Evolutionary conservation across 1,140 invertebrate genomes (phyloP), one percentile per base, ranked within the genome.

Genomic region (Camponotus pennsylvanicus): DNA sequence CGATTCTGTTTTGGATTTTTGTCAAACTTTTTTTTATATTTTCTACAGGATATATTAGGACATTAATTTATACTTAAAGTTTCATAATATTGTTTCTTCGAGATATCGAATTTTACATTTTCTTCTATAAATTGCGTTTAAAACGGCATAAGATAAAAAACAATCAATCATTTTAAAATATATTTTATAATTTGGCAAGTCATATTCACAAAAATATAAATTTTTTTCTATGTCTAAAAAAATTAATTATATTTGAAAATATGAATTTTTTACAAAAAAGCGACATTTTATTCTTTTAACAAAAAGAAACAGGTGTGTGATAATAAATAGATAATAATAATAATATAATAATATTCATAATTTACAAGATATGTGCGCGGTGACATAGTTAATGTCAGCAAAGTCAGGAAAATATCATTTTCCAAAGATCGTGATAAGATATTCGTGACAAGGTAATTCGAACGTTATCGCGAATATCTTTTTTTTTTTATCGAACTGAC

Each of bases 391-490:
- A 21, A 59, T 73, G 37, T 42, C 21, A 59, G 15, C 9, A 52
- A 52, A 15, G 13, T 8, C 3, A 7, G 21, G 69, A 45, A 75
- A 83, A 63, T 61, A 13, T 75, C 55, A 57, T 61, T 83, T 63
- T 37, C 13, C 69, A 45, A 63, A 18, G 49, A n/a, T 11, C 40
- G 7, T 18, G 57, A 82, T 82, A 82, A 82, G 79, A 82, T 82
- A 42, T 21, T 4, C 7, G 21, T 64, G 52, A 34, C 27, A 18
- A 59, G 21, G 34, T 49, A 73, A 70, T 71, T 73, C 55, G 3
- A 52, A 42, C 21, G 5, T 73, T 73, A 75, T 61, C 40, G 27
- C 27, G n/a, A 37, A 61, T 45, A 75, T 75, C 13, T 70, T 80
- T 71, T 52, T 45, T 45, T 80, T 49, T 63, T 61, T 15, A 59